phyloP scores from a whole-genome alignment of 2,113 vertebrate genomes.

The Gavia stellata region DNA sequence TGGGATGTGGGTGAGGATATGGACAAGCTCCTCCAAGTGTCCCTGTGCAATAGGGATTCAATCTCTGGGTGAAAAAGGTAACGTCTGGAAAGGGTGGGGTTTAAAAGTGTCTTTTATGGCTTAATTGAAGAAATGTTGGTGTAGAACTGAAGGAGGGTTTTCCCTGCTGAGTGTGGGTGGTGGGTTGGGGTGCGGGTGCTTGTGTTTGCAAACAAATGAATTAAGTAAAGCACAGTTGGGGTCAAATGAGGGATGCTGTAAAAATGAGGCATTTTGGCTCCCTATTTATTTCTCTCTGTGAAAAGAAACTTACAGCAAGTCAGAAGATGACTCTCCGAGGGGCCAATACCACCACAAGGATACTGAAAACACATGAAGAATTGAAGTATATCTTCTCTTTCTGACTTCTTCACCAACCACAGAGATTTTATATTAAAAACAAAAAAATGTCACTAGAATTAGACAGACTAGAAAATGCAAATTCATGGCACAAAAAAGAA shows the following conservation, averaged over 20 bases:
- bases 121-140: background rate
- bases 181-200: background rate
- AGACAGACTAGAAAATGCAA: background rate
- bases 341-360: background rate
- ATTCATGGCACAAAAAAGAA: background rate
- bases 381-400: background rate
- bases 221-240: background rate
- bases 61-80: background rate
- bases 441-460: background rate
- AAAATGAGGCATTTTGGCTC: background rate
- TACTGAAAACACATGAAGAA: background rate
- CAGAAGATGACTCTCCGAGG: background rate
- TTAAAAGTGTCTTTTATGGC: background rate
- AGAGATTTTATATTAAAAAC: background rate
- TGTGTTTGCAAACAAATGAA: background rate
- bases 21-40: background rate
- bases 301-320: background rate
- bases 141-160: background rate
- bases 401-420: background rate
- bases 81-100: background rate
- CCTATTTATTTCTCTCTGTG: background rate
- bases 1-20: background rate
- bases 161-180: background rate
- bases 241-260: background rate
- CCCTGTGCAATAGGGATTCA: background rate